A percentile compares a stretch with the other conserved stretches of the same genome.
These are phyloP conservation scores for Chionoecetes opilio DNA, from an alignment of 1,140 invertebrate genomes.

Conservation along the genomic window DNA sequence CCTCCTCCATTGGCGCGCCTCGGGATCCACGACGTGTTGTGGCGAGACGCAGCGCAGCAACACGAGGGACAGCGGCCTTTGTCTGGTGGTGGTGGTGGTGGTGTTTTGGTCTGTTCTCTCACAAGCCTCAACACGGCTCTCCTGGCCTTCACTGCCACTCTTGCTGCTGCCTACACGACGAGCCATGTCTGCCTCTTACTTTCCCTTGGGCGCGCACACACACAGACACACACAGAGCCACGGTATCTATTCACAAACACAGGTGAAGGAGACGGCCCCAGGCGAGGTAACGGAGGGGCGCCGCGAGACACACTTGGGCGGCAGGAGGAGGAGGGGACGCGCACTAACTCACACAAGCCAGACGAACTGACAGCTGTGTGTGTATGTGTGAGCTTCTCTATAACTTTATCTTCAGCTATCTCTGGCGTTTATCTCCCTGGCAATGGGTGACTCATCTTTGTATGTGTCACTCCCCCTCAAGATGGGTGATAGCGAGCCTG, in stretches of 20 bases:
- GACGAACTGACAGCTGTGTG: neutral
- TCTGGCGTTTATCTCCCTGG: neutral
- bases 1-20: neutral
- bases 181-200: neutral
- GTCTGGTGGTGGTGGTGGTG: neutral
- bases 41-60: constrained; percentile 60
- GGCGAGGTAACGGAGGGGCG: neutral
- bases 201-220: neutral
- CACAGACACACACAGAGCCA: neutral
- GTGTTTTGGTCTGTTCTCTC: neutral
- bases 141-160: neutral
- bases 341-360: neutral
- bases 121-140: neutral
- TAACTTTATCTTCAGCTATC: constrained; percentile 4
- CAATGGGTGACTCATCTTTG: neutral
- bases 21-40: neutral
- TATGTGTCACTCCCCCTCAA: neutral
- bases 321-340: neutral
- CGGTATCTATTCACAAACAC: constrained; percentile 33
- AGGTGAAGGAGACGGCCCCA: neutral
- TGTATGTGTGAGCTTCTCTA: constrained; percentile 12
- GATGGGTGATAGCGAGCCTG: neutral
- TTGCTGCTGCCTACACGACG: neutral
- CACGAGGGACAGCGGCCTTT: constrained; percentile 34
- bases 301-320: neutral